Evolutionary conservation across 2,888 invertebrate species (phyloP), one percentile per base, ranked within the genome.

Genomic region (Epistrophe eligans): DNA sequence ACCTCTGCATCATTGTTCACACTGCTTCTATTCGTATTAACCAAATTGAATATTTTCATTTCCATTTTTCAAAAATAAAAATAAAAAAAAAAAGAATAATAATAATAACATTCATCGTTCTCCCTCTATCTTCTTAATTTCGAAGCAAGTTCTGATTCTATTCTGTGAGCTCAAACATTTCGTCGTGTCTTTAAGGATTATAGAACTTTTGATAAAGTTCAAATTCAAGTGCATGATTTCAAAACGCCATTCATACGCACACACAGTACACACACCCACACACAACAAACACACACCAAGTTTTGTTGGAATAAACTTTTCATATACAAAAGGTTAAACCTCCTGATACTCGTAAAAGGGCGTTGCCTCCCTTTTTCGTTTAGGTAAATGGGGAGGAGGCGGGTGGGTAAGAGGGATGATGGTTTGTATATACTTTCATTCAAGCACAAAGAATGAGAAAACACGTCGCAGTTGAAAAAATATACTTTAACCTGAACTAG

Each of bases 41-140:
- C 43, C 57, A 82, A 85, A 85, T 85, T 85, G 85, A 85, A 85
- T 85, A 82, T 82, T 82, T 85, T 82, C 82, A 77, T 85, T 81
- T 85, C 57, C 72, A 81, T 82, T 82, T 82, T 85, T 85, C 76
- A 77, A 73, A 55, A 81, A 72, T 38, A 55, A 38, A 40, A 43
- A 43, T 43, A 15, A 19, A 43, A 19, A 60, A 60, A 40, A 24
- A 19, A 19, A 60, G 40, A 40, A 24, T 13, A 19, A 57, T n/a
- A n/a, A 45, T 48, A 58, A 62, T 62, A 55, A 45, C 50, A 45
- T 15, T 58, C 55, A 66, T 62, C 71, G 57, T 58, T 70, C 55
- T 11, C 9, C 15, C 15, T 52, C 28, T 15, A 32, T 55, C 8
- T 32, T 32, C 19, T 50, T 67, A 50, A 66, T 67, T 67, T 50